Evolutionary conservation across 2,888 invertebrate species (phyloP).

Genomic region (Chymomyza amoena): DNA sequence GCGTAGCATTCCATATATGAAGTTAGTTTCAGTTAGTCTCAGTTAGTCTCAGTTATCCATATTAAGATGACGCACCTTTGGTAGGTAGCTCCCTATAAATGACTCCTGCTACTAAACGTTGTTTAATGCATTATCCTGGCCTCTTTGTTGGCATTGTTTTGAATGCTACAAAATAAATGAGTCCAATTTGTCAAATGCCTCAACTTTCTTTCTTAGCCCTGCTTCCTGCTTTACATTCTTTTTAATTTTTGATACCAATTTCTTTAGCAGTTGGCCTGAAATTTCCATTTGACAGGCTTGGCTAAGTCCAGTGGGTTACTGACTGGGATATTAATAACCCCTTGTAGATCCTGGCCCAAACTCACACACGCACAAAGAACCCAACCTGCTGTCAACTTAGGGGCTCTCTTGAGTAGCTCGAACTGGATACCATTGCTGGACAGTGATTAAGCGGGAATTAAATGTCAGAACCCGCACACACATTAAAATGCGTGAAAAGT

Average conservation of each 20-base stretch:
- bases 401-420: constrained; percentile 51
- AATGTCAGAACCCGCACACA: constrained; percentile 44
- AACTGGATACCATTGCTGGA: constrained; percentile 52
- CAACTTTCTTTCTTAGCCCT: background rate
- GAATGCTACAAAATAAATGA: constrained; percentile 76
- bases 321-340: constrained; percentile 60
- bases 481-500: constrained; percentile 40
- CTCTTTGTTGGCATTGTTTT: constrained; percentile 66
- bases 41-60: background rate
- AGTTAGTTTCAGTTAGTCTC: background rate
- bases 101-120: constrained; percentile 42
- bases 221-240: constrained; percentile 32
- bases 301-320: constrained; percentile 34
- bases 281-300: constrained; percentile 66
- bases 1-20: constrained; percentile 29
- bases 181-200: constrained; percentile 75
- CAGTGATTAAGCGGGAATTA: constrained; percentile 72
- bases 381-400: constrained; percentile 58
- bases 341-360: background rate
- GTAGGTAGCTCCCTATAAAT: background rate
- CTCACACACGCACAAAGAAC: too few relatives aligned
- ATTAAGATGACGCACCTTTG: constrained; percentile 10
- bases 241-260: constrained; percentile 22
- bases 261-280: constrained; percentile 44
- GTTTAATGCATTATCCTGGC: constrained; percentile 64